Evolutionary conservation across 2,797 vertebrate genomes (phyloP).

Genomic region (Manis pentadactyla): DNA sequence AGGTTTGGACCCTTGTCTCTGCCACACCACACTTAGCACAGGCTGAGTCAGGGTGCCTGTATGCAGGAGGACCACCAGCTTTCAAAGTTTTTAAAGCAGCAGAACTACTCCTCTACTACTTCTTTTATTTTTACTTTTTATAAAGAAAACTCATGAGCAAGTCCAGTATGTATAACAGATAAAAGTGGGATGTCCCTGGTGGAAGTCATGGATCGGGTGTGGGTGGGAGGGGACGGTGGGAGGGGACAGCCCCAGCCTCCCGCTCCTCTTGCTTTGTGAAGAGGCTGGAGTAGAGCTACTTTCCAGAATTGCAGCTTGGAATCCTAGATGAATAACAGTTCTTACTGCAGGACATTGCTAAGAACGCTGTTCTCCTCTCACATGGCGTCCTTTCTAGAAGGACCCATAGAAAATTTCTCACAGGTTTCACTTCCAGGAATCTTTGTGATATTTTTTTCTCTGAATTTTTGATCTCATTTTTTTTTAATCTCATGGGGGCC

Average conservation of each 20-base stretch:
- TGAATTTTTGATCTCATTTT: background rate
- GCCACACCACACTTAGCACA: background rate
- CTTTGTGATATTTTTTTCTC: background rate
- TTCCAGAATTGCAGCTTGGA: background rate
- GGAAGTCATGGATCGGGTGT: background rate
- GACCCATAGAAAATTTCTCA: background rate
- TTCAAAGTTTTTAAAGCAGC: background rate
- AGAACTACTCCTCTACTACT: background rate
- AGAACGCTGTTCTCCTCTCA: background rate
- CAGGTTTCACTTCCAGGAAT: background rate
- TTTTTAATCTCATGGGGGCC: background rate
- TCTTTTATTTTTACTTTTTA: background rate
- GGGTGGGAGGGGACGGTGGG: accelerated
- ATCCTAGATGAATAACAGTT: background rate
- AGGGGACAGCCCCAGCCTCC: background rate
- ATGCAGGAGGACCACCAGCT: background rate
- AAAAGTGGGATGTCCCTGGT: background rate
- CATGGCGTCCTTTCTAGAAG: background rate
- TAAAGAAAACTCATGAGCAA: background rate
- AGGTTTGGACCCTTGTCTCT: background rate
- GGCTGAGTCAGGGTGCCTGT: background rate
- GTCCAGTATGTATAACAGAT: background rate
- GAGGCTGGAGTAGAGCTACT: background rate
- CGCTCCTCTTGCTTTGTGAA: background rate
- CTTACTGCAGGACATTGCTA: background rate